Evolutionary conservation across 2,797 vertebrate genomes (phyloP).

Genomic region (Erethizon dorsatum): DNA sequence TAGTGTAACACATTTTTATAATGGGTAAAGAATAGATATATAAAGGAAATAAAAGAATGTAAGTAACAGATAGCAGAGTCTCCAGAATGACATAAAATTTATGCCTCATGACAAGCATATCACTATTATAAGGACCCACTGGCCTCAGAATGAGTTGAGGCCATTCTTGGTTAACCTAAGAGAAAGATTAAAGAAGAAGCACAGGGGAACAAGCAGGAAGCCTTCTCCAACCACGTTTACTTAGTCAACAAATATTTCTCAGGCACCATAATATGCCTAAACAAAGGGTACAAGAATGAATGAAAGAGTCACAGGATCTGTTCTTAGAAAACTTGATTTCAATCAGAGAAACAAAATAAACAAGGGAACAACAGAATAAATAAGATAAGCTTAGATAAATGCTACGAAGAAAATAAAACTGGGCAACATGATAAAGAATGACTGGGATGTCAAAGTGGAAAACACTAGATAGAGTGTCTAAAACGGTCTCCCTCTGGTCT

Average conservation of each 20-base stretch:
- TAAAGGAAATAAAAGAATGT: slow-evolving; percentile 51
- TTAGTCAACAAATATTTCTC: slow-evolving; percentile 52
- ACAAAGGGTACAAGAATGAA: background rate
- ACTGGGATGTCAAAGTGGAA: background rate
- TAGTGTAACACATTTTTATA: background rate
- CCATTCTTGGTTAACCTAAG: background rate
- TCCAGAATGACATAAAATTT: slow-evolving; percentile 67
- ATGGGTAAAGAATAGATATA: slow-evolving; percentile 42
- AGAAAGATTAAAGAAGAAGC: slow-evolving; percentile 37
- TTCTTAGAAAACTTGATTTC: slow-evolving; percentile 12
- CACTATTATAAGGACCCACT: slow-evolving; percentile 40
- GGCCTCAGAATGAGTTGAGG: background rate
- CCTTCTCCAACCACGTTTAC: background rate
- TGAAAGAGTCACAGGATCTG: background rate
- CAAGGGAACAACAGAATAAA: slow-evolving; percentile 43
- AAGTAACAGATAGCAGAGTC: slow-evolving; percentile 40
- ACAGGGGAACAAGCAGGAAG: background rate
- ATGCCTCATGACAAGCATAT: slow-evolving; percentile 25
- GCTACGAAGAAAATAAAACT: background rate
- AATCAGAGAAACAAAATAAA: slow-evolving; percentile 25
- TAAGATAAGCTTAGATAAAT: slow-evolving; percentile 49
- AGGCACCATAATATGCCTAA: slow-evolving; percentile 3
- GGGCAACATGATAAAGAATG: background rate
- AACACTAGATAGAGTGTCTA: background rate
- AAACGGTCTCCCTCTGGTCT: background rate